These are phyloP conservation scores for Hyla sarda DNA, from an alignment of 2,113 vertebrate genomes.

Conservation along the genomic window DNA sequence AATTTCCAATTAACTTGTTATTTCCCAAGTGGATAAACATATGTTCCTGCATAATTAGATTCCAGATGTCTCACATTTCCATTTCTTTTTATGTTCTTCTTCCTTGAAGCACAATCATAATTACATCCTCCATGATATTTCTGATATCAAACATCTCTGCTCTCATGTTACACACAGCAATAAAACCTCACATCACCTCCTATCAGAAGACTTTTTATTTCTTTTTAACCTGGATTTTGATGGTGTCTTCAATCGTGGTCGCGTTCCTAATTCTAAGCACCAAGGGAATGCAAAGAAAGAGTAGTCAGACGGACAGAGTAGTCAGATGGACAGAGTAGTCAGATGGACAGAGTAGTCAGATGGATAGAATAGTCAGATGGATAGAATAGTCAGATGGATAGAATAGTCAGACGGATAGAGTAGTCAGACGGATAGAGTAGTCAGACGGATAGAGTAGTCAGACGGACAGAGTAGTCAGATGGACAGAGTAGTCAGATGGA, in stretches of 20 bases:
- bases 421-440: too few relatives aligned
- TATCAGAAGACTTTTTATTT: not conserved
- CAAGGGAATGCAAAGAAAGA: too few relatives aligned
- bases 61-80: conserved; percentile 53
- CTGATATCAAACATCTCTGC: conserved; percentile 35
- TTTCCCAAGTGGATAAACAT: conserved; percentile 55
- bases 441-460: too few relatives aligned
- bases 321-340: too few relatives aligned
- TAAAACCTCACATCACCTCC: not conserved
- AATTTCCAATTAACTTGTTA: conserved; percentile 58
- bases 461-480: too few relatives aligned
- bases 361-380: too few relatives aligned
- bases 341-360: too few relatives aligned
- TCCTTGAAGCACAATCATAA: conserved; percentile 51
- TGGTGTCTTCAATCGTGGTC: not conserved
- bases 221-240: not conserved
- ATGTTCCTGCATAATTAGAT: conserved; percentile 57
- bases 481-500: too few relatives aligned
- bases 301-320: too few relatives aligned
- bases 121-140: conserved; percentile 49
- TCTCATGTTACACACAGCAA: not conserved
- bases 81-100: conserved; percentile 48
- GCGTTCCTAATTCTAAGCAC: not conserved
- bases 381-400: too few relatives aligned
- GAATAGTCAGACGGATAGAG: too few relatives aligned